These are phyloP conservation scores for Anthrax anthrax DNA, from an alignment of 2,888 invertebrate genomes.

Conservation along the genomic window DNA sequence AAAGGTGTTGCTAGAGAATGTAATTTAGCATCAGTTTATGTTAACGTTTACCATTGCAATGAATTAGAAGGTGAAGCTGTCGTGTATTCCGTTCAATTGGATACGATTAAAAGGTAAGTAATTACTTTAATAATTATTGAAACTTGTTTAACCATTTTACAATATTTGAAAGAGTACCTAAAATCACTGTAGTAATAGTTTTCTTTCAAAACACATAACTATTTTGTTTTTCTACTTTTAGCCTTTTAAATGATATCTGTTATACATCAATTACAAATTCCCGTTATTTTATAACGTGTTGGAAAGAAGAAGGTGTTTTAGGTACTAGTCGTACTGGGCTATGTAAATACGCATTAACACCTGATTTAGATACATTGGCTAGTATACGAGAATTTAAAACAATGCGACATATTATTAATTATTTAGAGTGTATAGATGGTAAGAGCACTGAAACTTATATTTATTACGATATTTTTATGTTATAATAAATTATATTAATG, in stretches of 20 bases:
- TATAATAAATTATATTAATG: neutral
- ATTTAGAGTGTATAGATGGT: slow-evolving; percentile 26
- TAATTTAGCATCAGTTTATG: slow-evolving; percentile 27
- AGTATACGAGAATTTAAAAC: slow-evolving; percentile 31
- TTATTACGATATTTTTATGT: neutral
- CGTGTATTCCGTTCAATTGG: slow-evolving; percentile 28
- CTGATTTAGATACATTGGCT: slow-evolving; percentile 29
- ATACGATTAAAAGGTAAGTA: slow-evolving; percentile 27
- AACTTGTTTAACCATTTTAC: too few species aligned
- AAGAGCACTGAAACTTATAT: slow-evolving; percentile 9
- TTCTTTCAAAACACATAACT: too few species aligned
- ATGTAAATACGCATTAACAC: slow-evolving; percentile 31
- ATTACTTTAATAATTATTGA: too few species aligned
- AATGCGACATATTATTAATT: slow-evolving; percentile 25
- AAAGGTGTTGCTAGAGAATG: slow-evolving; percentile 23
- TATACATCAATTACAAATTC: slow-evolving; percentile 28
- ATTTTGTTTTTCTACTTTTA: neutral
- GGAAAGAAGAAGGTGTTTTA: slow-evolving; percentile 25
- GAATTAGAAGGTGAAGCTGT: slow-evolving; percentile 25
- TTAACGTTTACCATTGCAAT: slow-evolving; percentile 30
- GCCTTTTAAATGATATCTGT: neutral
- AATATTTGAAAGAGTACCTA: too few species aligned
- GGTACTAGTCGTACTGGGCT: slow-evolving; percentile 25
- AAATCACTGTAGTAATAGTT: too few species aligned
- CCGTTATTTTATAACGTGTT: slow-evolving; percentile 31